Conservation (phyloP, 2,113 vertebrate species). For the Otocyon megalotis region DNA sequence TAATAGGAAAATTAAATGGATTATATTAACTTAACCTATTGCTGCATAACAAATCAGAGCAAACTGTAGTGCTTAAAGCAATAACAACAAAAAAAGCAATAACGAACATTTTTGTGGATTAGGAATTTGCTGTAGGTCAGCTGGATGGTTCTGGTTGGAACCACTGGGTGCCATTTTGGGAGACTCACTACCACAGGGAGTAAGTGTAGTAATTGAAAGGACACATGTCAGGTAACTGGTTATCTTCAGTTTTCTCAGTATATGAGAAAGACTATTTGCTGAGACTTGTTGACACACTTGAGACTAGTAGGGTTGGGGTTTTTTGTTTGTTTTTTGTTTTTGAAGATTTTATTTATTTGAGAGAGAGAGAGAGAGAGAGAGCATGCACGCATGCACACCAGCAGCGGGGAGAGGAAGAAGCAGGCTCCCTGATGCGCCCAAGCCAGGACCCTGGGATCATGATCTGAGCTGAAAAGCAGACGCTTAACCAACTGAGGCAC, state of each 20-base stretch:
- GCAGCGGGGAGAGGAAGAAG: too few relatives aligned
- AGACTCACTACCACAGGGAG: not conserved
- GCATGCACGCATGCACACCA: too few relatives aligned
- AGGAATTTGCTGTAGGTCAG: not conserved
- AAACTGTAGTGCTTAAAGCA: not conserved
- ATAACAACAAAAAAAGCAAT: not conserved
- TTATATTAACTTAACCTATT: not conserved
- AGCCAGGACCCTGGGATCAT: too few relatives aligned
- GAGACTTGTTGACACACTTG: not conserved
- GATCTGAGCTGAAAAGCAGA: too few relatives aligned
- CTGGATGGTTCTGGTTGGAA: too few relatives aligned
- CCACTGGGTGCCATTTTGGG: not conserved
- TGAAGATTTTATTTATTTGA: too few relatives aligned
- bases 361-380: too few relatives aligned
- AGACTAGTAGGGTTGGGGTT: not conserved
- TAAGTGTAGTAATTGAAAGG: not conserved
- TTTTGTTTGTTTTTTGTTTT: too few relatives aligned
- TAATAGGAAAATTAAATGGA: not conserved
- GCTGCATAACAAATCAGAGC: not conserved
- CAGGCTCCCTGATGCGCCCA: too few relatives aligned
- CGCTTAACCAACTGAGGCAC: too few relatives aligned
- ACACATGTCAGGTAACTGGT: not conserved
- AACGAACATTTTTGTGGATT: not conserved
- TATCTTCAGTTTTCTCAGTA: not conserved
- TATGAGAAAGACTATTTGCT: not conserved